Percentiles rank a stretch among this genome's conserved stretches.
Evolutionary conservation across 2,113 vertebrate genomes (phyloP).

Genomic region (Onychostoma macrolepis): DNA sequence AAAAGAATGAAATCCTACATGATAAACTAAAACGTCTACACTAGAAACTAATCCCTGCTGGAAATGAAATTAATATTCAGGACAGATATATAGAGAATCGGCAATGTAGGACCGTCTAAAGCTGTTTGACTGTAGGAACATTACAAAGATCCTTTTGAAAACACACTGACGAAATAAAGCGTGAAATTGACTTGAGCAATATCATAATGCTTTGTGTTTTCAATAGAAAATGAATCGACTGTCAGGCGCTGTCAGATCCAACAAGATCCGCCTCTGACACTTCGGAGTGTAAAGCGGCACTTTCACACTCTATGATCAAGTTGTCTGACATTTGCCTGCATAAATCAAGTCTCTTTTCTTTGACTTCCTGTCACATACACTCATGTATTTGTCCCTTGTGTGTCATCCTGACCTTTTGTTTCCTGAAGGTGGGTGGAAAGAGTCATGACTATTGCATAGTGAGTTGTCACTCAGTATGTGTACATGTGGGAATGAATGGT

Average conservation of each 20-base stretch:
- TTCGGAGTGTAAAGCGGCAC: conserved; percentile 4
- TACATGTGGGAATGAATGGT: conserved; percentile 19
- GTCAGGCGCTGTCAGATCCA: conserved; percentile 42
- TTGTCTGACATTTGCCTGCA: conserved; percentile 56
- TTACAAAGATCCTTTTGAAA: conserved; percentile 1
- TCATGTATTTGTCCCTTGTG: conserved; percentile 48
- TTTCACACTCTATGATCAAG: conserved; percentile 49
- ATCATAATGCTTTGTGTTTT: conserved; percentile 39
- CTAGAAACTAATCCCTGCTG: conserved; percentile 3
- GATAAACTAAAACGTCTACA: not conserved
- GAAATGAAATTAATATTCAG: conserved; percentile 18
- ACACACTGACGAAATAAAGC: conserved; percentile 20
- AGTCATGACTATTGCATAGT: conserved; percentile 31
- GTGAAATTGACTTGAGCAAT: conserved; percentile 23
- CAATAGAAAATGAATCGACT: conserved; percentile 26
- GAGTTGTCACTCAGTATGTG: conserved; percentile 42
- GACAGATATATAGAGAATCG: not conserved
- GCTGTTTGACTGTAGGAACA: not conserved
- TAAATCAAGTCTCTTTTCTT: conserved; percentile 53
- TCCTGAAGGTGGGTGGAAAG: conserved; percentile 45
- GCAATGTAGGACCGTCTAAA: not conserved
- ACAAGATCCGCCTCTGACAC: conserved; percentile 38
- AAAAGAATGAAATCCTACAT: not conserved
- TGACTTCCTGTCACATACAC: conserved; percentile 46
- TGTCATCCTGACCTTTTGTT: conserved; percentile 56